Conservation (phyloP, 2,797 vertebrate genomes). For the Chelmon rostratus region DNA sequence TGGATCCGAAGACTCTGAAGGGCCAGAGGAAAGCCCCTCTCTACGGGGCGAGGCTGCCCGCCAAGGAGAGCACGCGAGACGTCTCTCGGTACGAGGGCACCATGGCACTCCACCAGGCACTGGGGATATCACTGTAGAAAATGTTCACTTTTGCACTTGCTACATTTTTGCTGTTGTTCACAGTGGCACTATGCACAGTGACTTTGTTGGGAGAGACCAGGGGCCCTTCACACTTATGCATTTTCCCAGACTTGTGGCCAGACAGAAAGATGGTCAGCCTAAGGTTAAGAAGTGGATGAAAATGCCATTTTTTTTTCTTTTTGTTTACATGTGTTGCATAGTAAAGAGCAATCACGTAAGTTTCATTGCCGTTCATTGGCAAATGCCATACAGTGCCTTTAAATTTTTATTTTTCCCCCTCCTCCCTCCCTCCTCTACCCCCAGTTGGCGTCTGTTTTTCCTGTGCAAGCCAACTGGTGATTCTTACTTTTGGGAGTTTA, state of each 20-base stretch:
- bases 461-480: slow-evolving; percentile 92
- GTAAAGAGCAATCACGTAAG: slow-evolving; percentile 91
- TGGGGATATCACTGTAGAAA: slow-evolving; percentile 89
- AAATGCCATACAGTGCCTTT: slow-evolving; percentile 99
- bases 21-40: slow-evolving; percentile 65
- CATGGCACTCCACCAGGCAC: slow-evolving; percentile 86
- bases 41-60: slow-evolving; percentile 68
- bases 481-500: slow-evolving; percentile 98
- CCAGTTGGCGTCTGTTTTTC: slow-evolving; percentile 91
- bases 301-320: slow-evolving; percentile 82
- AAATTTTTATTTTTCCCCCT: slow-evolving; percentile 88
- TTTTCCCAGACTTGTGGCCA: slow-evolving; percentile 92
- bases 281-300: slow-evolving; percentile 86
- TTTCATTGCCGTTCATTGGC: slow-evolving; percentile 94
- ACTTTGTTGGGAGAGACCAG: slow-evolving; percentile 82
- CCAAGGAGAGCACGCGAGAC: slow-evolving; percentile 83
- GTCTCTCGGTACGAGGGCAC: slow-evolving; percentile 70
- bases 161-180: slow-evolving; percentile 95
- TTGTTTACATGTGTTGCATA: slow-evolving; percentile 93
- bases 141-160: slow-evolving; percentile 99
- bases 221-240: slow-evolving; percentile 86
- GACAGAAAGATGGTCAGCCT: slow-evolving; percentile 88
- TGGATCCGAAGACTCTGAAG: slow-evolving; percentile 53
- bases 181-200: slow-evolving; percentile 98
- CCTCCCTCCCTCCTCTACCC: slow-evolving; percentile 75